phyloP scores from a whole-genome alignment of 2,797 vertebrate species.

The Scleropages formosus region DNA sequence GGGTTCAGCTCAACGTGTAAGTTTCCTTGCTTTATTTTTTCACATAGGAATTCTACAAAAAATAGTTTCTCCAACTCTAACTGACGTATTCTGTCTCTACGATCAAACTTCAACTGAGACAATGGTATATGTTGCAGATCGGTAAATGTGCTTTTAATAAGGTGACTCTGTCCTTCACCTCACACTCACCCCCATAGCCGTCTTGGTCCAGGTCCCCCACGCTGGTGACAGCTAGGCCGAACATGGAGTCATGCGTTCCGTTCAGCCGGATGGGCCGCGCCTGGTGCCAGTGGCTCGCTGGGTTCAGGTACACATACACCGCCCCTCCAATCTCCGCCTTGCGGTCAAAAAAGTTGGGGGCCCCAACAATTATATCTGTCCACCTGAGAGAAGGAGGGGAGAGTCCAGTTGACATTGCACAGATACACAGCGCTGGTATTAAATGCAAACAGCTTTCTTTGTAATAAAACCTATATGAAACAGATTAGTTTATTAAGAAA shows the following conservation, averaged over 20 bases:
- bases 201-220: conserved; percentile 88
- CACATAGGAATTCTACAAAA: no score
- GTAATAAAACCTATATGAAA: no score
- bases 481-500: no score
- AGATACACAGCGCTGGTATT: neutral
- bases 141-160: no score
- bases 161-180: no score
- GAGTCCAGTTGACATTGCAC: neutral
- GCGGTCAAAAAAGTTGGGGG: conserved; percentile 90
- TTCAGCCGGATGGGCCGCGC: conserved; percentile 83
- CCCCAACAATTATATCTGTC: conserved; percentile 87
- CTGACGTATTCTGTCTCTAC: no score
- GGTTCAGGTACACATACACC: conserved; percentile 89
- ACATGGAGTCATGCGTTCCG: conserved; percentile 88
- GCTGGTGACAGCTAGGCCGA: conserved; percentile 77
- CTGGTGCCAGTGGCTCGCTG: conserved; percentile 75
- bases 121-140: no score
- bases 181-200: conserved; percentile 77
- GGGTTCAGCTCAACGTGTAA: no score
- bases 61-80: no score
- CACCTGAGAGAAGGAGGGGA: conserved; percentile 64
- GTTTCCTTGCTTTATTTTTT: no score
- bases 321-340: conserved; percentile 90
- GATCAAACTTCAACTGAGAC: neutral
- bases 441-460: no score